Evolutionary conservation across 2,113 vertebrate genomes (phyloP), one percentile per base, ranked within the genome.

Genomic region (Columba janthina): DNA sequence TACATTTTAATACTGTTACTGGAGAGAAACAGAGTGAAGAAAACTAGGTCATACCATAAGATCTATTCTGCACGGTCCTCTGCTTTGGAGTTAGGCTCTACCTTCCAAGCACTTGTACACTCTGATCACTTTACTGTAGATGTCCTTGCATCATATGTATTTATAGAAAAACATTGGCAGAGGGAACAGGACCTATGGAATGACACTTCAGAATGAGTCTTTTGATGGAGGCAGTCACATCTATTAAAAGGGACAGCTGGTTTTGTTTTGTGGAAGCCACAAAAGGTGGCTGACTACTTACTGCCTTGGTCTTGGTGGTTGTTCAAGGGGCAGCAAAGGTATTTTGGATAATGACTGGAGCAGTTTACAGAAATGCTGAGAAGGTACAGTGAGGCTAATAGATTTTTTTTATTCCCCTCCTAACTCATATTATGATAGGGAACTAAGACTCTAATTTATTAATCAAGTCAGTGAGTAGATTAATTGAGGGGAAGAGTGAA

Each of bases 231-330:
- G 36, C 6, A 31, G 15, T 15, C 8, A 28, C 42, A 10, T 80
- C 11, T 9, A 48, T 80, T 10, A 36, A 73, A 70, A 90, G 25
- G 73, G 7, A 22, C 15, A 83, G 3, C 28, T 36, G 25, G 0
- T 57, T 58, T 89, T 74, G 3, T 51, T 87, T 89, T 82, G 40
- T 70, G 60, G 54, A 76, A 84, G 11, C 11, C 20, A 70, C 26
- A 53, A 31, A 36, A 77, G 7, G 53, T 26, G 11, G 5, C 29
- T n/a, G 17, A 36, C 29, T 40, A 31, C 40, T 92, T 81, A 56
- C 26, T 0, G 0, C 16, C 34, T 34, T 24, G 25, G 15, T 65
- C 13, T 80, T 22, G 25, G 32, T 79, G 20, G 6, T 4, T 57
- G 16, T 91, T 81, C 60, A 78, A 67, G 44, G 34, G 29, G 8